Evolutionary conservation across 2,113 vertebrate species (phyloP).

Genomic region (Accipiter cooperii): DNA sequence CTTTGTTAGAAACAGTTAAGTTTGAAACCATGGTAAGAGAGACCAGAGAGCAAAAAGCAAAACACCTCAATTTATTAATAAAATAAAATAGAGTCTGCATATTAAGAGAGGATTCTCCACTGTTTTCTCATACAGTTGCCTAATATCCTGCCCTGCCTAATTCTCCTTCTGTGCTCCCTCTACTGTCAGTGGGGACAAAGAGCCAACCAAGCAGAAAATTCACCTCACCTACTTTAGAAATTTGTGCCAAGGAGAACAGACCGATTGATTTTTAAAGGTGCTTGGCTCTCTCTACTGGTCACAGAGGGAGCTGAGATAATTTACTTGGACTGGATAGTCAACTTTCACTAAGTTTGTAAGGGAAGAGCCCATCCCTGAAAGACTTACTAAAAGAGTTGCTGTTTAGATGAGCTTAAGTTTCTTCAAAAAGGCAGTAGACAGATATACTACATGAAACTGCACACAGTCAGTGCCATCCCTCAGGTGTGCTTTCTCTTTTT

Average conservation of each 20-base stretch:
- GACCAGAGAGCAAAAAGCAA: background rate
- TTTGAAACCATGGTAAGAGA: background rate
- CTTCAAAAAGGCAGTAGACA: background rate
- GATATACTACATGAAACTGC: background rate
- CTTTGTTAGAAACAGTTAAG: background rate
- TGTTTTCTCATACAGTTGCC: background rate
- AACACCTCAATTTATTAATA: background rate
- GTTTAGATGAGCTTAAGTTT: background rate
- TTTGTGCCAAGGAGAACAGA: background rate
- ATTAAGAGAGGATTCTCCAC: background rate
- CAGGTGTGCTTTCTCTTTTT: background rate
- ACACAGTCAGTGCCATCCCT: background rate
- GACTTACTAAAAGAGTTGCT: background rate
- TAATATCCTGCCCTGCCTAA: background rate
- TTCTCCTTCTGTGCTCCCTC: background rate
- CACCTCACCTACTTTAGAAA: background rate
- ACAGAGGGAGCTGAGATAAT: background rate
- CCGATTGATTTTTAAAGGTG: background rate
- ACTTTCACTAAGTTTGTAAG: background rate
- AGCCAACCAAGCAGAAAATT: background rate
- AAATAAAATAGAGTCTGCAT: background rate
- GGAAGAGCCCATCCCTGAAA: background rate
- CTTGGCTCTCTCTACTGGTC: conserved; percentile 7
- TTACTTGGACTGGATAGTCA: background rate
- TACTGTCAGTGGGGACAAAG: background rate